These are phyloP conservation scores for Lerista edwardsae DNA, from an alignment of 2,797 vertebrate genomes.

Conservation along the genomic window DNA sequence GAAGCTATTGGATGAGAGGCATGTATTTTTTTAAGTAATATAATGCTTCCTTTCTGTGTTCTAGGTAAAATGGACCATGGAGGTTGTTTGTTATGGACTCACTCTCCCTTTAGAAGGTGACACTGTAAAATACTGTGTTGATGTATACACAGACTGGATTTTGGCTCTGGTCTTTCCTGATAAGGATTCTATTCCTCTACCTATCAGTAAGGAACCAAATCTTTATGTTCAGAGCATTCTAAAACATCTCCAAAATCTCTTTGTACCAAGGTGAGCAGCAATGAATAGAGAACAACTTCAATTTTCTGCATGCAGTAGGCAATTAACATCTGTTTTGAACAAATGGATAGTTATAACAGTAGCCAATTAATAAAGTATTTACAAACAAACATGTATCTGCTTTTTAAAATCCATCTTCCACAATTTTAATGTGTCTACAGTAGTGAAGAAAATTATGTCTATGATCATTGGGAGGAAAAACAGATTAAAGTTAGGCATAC, in stretches of 20 bases:
- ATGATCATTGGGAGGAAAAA: neutral
- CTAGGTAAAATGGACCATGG: conserved; percentile 97
- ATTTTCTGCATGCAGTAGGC: neutral
- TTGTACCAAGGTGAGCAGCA: conserved; percentile 88
- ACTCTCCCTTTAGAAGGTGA: conserved; percentile 91
- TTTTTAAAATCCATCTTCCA: no score
- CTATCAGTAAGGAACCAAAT: conserved; percentile 91
- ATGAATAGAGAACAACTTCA: neutral
- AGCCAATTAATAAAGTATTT: neutral
- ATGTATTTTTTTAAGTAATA: conserved; percentile 14
- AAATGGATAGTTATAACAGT: neutral
- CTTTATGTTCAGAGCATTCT: conserved; percentile 92
- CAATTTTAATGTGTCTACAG: conserved; percentile 8
- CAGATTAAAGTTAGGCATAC: neutral
- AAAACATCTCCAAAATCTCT: conserved; percentile 90
- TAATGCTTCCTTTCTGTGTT: conserved; percentile 51
- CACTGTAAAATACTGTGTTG: conserved; percentile 91
- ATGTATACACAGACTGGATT: conserved; percentile 95
- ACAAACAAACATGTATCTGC: neutral
- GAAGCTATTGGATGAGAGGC: neutral
- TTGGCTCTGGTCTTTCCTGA: conserved; percentile 86
- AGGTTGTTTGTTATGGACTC: conserved; percentile 91
- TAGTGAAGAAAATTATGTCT: neutral
- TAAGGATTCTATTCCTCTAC: conserved; percentile 89
- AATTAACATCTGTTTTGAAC: neutral